These are phyloP conservation scores for Cheilosia scutellata DNA, from an alignment of 2,888 invertebrate species.

Conservation along the genomic window DNA sequence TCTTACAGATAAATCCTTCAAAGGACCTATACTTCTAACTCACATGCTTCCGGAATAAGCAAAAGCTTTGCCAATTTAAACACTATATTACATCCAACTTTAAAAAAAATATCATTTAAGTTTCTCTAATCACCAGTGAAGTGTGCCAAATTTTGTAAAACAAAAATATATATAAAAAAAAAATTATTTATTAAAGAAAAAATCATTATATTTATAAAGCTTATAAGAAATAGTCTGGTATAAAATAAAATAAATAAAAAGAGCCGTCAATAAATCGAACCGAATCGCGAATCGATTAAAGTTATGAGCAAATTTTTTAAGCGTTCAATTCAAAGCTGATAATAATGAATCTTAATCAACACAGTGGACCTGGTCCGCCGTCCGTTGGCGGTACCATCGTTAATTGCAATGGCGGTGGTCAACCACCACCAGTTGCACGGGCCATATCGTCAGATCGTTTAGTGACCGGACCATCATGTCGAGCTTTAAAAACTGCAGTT, in stretches of 20 bases:
- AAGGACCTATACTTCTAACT: constrained; percentile 1
- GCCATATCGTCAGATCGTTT: constrained; percentile 85
- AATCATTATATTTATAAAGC: constrained; percentile 17
- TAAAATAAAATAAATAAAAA: not conserved
- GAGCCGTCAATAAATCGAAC: constrained; percentile 15
- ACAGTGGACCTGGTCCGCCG: constrained; percentile 84
- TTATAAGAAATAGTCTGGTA: not conserved
- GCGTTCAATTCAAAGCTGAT: constrained; percentile 81
- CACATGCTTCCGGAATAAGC: constrained; percentile 33
- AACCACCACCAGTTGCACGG: constrained; percentile 80
- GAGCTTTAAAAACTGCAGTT: constrained; percentile 95
- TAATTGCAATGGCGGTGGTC: constrained; percentile 65
- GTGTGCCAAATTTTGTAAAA: constrained; percentile 66
- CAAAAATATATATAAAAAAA: constrained; percentile 7
- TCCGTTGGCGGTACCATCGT: constrained; percentile 65
- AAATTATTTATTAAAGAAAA: constrained; percentile 16
- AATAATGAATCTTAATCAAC: constrained; percentile 83
- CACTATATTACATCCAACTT: constrained; percentile 8
- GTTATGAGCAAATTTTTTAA: constrained; percentile 64
- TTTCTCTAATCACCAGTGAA: constrained; percentile 43
- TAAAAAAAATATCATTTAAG: not conserved
- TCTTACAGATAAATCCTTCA: constrained; percentile 39
- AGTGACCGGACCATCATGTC: constrained; percentile 92
- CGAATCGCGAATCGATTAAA: constrained; percentile 48
- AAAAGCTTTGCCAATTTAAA: constrained; percentile 47